phyloP scores from a whole-genome alignment of 2,888 invertebrate genomes.

The Neoaliturus tenellus region DNA sequence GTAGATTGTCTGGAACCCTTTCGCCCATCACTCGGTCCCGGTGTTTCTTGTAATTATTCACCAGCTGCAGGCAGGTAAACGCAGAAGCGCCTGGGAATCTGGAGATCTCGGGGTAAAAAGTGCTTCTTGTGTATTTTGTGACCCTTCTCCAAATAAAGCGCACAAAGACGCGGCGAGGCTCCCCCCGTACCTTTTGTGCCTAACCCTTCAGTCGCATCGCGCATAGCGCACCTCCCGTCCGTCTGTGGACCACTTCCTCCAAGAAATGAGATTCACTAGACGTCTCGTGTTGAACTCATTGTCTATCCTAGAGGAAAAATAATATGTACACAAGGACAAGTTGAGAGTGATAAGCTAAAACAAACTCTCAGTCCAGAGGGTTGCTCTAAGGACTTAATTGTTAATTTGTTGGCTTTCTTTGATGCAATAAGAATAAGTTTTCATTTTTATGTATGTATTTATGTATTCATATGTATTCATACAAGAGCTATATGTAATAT shows the following conservation, averaged over 20 bases:
- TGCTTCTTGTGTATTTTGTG: conserved; percentile 51
- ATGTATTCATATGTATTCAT: too few relatives aligned
- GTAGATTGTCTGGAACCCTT: neutral
- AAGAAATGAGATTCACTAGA: neutral
- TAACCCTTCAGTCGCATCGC: conserved; percentile 33
- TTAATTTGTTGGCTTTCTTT: too few relatives aligned
- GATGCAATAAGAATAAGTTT: too few relatives aligned
- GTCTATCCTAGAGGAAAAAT: too few relatives aligned
- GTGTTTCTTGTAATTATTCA: conserved; percentile 25
- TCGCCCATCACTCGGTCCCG: neutral
- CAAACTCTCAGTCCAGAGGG: too few relatives aligned
- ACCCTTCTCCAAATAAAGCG: conserved; percentile 50
- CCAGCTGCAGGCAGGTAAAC: conserved; percentile 36
- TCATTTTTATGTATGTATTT: too few relatives aligned
- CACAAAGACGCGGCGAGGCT: conserved; percentile 25
- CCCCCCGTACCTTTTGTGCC: neutral
- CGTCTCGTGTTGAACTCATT: neutral
- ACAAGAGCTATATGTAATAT: too few relatives aligned
- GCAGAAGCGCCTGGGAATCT: conserved; percentile 28
- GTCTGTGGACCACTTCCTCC: neutral
- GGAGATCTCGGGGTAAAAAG: conserved; percentile 49
- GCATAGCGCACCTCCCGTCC: neutral
- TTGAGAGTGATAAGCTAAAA: too few relatives aligned
- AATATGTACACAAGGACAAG: too few relatives aligned
- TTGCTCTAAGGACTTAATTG: too few relatives aligned